Evolutionary conservation across 2,888 invertebrate genomes (phyloP).

Genomic region (Epicampocera succincta): DNA sequence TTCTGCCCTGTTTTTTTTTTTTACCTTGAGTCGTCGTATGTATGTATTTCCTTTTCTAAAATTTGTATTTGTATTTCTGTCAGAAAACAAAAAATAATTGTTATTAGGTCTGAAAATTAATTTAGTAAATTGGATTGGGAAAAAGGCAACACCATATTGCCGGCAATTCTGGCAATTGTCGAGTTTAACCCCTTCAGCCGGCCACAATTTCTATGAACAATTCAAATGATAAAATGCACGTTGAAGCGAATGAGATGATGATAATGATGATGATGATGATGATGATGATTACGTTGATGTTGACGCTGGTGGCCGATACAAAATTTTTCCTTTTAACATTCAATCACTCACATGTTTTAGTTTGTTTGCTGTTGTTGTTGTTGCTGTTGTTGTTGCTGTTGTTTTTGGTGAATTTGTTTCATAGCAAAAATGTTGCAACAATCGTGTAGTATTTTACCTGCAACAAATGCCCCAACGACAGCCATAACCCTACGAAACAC

Average conservation of each 20-base stretch:
- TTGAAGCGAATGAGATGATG: slow-evolving; percentile 10
- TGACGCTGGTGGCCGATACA: slow-evolving; percentile 45
- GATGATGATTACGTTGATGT: slow-evolving; percentile 34
- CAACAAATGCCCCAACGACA: slow-evolving; percentile 28
- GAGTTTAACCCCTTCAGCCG: slow-evolving; percentile 57
- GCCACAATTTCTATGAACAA: slow-evolving; percentile 15
- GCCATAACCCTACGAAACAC: slow-evolving; percentile 66
- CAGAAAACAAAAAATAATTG: no score
- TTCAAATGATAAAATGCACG: slow-evolving; percentile 9
- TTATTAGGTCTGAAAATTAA: no score
- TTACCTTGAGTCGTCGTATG: no score
- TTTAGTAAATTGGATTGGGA: neutral
- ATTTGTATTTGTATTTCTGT: no score
- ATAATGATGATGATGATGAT: slow-evolving; percentile 16
- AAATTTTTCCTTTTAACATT: slow-evolving; percentile 53
- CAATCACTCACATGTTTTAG: slow-evolving; percentile 67
- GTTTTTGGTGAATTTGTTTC: slow-evolving; percentile 2
- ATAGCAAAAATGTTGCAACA: slow-evolving; percentile 35
- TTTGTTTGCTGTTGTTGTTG: slow-evolving; percentile 24
- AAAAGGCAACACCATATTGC: slow-evolving; percentile 56
- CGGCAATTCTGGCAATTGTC: slow-evolving; percentile 34
- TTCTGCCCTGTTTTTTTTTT: no score
- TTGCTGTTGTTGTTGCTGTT: no score
- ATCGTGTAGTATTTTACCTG: slow-evolving; percentile 52
- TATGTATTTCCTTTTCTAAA: no score